Conservation (phyloP, 2,888 invertebrate species). For the Netelia melanura region DNA sequence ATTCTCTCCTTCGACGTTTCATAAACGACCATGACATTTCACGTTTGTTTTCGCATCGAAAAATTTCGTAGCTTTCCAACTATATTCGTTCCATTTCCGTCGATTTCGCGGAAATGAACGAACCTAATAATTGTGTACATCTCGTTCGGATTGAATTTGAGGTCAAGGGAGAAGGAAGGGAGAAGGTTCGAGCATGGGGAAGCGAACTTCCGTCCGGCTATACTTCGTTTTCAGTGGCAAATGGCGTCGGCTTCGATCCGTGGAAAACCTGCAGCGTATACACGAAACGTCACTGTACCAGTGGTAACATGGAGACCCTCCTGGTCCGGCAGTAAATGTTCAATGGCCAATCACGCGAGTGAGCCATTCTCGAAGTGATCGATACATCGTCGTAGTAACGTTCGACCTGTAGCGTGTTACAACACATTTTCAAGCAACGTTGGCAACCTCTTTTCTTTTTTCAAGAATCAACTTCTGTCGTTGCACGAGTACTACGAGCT, state of each 20-base stretch:
- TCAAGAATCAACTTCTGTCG: conserved; percentile 41
- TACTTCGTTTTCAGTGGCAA: conserved; percentile 42
- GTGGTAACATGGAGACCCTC: conserved; percentile 10
- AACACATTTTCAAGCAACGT: conserved; percentile 29
- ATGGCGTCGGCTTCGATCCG: conserved; percentile 37
- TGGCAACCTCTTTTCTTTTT: conserved; percentile 10
- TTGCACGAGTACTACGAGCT: conserved; percentile 25
- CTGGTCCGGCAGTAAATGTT: conserved; percentile 36
- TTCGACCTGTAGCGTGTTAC: conserved; percentile 5
- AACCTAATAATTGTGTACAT: conserved; percentile 49
- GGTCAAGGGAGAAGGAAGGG: conserved; percentile 22
- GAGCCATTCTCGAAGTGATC: conserved; percentile 58
- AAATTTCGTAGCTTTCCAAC: conserved; percentile 9
- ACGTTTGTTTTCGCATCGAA: conserved; percentile 11
- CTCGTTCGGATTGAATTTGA: conserved; percentile 58
- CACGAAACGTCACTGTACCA: conserved; percentile 14
- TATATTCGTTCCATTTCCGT: conserved; percentile 33
- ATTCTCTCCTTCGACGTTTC: not conserved
- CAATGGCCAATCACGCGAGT: conserved; percentile 58
- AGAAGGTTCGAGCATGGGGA: too few species aligned
- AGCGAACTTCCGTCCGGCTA: conserved; percentile 27
- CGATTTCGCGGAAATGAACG: conserved; percentile 44
- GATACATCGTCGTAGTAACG: conserved; percentile 48
- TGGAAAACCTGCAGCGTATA: conserved; percentile 8
- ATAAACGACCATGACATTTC: conserved; percentile 30